phyloP scores from a whole-genome alignment of 2,888 invertebrate genomes.

The Papilio gigon region DNA sequence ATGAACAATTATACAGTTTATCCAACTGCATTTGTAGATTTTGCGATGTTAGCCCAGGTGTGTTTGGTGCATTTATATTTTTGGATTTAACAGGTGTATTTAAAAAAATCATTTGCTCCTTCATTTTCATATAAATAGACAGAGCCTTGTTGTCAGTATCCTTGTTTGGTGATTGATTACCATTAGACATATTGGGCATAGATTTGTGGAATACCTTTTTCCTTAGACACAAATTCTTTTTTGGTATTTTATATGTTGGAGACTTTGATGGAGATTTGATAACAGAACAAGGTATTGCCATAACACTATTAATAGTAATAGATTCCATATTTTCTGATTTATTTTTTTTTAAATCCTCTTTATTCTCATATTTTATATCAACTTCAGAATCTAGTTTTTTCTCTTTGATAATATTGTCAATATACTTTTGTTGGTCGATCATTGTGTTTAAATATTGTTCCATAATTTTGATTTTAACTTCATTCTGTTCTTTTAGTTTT shows the following conservation, averaged over 20 bases:
- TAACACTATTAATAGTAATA: slow-evolving; percentile 46
- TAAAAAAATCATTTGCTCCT: slow-evolving; percentile 69
- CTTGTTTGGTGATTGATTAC: slow-evolving; percentile 56
- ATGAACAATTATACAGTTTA: slow-evolving; percentile 65
- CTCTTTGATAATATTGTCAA: slow-evolving; percentile 52
- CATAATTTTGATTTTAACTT: slow-evolving; percentile 60
- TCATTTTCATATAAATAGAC: slow-evolving; percentile 72
- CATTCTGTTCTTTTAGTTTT: slow-evolving; percentile 59
- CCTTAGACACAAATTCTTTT: slow-evolving; percentile 61
- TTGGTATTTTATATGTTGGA: slow-evolving; percentile 72
- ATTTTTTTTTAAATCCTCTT: not conserved
- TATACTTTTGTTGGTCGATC: slow-evolving; percentile 44
- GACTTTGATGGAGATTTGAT: slow-evolving; percentile 59
- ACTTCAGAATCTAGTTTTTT: slow-evolving; percentile 41
- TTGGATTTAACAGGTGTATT: slow-evolving; percentile 64
- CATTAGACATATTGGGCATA: slow-evolving; percentile 61
- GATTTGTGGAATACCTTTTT: slow-evolving; percentile 66
- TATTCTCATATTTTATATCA: not conserved
- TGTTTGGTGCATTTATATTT: slow-evolving; percentile 52
- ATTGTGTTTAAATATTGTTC: slow-evolving; percentile 59
- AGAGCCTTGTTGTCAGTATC: slow-evolving; percentile 59
- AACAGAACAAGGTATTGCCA: slow-evolving; percentile 54
- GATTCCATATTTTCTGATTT: slow-evolving; percentile 40
- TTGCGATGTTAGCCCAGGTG: slow-evolving; percentile 67
- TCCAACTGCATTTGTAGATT: slow-evolving; percentile 73